These are phyloP conservation scores for Tauraco hartlaubi DNA, from an alignment of 2,797 vertebrate genomes.

Conservation along the genomic window DNA sequence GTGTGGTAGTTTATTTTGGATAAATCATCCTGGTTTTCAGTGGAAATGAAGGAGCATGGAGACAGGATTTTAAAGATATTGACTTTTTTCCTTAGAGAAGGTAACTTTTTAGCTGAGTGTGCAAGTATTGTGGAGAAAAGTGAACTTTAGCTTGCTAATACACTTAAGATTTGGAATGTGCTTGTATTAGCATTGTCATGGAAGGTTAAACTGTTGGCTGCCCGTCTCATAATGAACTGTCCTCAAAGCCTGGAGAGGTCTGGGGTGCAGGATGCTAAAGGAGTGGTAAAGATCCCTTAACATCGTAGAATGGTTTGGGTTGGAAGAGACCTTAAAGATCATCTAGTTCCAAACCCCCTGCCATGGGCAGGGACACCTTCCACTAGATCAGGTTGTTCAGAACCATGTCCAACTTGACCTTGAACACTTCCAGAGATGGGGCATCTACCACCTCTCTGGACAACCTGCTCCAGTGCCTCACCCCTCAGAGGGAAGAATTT, in stretches of 20 bases:
- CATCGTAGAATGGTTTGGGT: no score
- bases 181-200: accelerated
- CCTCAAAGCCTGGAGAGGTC: neutral
- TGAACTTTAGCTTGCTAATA: neutral
- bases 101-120: neutral
- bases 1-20: neutral
- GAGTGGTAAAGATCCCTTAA: no score
- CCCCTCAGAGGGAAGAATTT: no score
- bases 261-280: accelerated
- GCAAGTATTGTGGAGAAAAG: neutral
- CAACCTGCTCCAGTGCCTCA: no score
- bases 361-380: no score
- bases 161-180: accelerated
- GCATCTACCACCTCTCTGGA: no score
- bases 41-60: accelerated
- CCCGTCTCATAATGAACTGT: neutral
- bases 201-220: neutral
- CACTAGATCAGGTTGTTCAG: no score
- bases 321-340: no score
- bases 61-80: neutral
- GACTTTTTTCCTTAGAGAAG: neutral
- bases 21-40: neutral
- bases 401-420: no score
- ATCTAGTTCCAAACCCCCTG: no score
- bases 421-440: no score